Evolutionary conservation across 2,113 vertebrate genomes (phyloP).

Genomic region (Nanger granti): DNA sequence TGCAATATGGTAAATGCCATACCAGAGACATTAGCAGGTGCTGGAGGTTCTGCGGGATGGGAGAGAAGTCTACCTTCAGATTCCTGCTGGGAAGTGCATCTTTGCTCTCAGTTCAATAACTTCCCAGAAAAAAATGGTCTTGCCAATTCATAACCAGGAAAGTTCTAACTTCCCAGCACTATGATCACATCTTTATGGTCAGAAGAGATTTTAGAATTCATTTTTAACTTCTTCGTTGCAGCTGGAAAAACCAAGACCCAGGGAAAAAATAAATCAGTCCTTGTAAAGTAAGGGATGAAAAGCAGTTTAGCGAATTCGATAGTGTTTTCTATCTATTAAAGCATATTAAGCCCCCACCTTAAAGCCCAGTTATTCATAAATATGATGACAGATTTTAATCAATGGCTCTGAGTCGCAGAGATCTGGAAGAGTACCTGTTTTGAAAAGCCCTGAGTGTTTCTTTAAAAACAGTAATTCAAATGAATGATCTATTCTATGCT

Average conservation of each 20-base stretch:
- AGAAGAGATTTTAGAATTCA: not conserved
- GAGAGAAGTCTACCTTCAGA: not conserved
- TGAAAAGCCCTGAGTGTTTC: not conserved
- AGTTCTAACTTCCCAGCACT: not conserved
- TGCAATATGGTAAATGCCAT: not conserved
- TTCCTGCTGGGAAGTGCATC: not conserved
- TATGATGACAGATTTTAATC: slow-evolving; percentile 21
- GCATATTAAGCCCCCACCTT: not conserved
- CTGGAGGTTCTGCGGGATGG: not conserved
- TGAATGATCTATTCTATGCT: not conserved
- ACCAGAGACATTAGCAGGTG: not conserved
- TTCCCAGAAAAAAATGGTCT: not conserved
- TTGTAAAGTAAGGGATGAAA: not conserved
- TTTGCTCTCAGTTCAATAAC: slow-evolving; percentile 11
- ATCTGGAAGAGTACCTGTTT: not conserved
- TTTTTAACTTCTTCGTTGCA: slow-evolving; percentile 13
- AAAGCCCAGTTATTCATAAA: not conserved
- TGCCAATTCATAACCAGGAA: not conserved
- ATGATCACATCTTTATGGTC: not conserved
- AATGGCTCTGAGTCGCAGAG: not conserved
- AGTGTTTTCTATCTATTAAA: not conserved
- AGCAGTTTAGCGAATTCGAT: not conserved
- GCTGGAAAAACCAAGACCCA: not conserved
- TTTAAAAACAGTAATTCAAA: not conserved
- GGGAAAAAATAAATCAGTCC: not conserved